phyloP scores from a whole-genome alignment of 2,797 vertebrate species.

The Pseudochirops corinnae region DNA sequence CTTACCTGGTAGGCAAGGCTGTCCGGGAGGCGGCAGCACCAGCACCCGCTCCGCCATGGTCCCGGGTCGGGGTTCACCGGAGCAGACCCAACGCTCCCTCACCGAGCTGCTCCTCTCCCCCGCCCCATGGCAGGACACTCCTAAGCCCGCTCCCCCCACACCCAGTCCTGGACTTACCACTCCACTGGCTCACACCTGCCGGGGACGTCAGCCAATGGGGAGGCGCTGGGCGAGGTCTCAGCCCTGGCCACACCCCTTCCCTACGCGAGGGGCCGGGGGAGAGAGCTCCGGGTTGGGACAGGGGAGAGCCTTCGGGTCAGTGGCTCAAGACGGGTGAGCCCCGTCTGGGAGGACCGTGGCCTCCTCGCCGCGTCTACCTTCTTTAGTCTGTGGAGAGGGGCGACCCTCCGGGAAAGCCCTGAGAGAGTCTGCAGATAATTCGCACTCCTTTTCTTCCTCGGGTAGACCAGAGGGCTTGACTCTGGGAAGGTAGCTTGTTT shows the following conservation, averaged over 20 bases:
- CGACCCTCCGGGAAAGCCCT: not conserved
- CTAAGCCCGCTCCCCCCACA: not conserved
- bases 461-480: not conserved
- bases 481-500: not conserved
- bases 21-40: slow-evolving; percentile 62
- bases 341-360: not conserved
- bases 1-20: slow-evolving; percentile 56
- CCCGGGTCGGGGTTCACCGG: not conserved
- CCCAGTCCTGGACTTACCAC: fast-evolving
- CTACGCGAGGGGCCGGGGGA: fast-evolving
- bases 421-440: not conserved
- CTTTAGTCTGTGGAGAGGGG: not conserved
- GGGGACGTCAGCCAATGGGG: slow-evolving; percentile 41
- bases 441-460: not conserved
- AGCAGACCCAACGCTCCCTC: not conserved
- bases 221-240: not conserved
- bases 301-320: fast-evolving
- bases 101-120: not conserved
- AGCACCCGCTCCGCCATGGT: slow-evolving; percentile 65
- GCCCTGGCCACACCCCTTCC: not conserved
- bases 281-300: fast-evolving
- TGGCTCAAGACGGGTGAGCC: not conserved
- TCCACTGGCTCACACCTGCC: not conserved
- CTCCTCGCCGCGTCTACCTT: not conserved
- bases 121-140: not conserved